Percentiles rank a stretch among this genome's conserved stretches.
Evolutionary conservation across 53 echinoderm and acorn worm genomes (phyloP).

Genomic region (Arbacia lixula): DNA sequence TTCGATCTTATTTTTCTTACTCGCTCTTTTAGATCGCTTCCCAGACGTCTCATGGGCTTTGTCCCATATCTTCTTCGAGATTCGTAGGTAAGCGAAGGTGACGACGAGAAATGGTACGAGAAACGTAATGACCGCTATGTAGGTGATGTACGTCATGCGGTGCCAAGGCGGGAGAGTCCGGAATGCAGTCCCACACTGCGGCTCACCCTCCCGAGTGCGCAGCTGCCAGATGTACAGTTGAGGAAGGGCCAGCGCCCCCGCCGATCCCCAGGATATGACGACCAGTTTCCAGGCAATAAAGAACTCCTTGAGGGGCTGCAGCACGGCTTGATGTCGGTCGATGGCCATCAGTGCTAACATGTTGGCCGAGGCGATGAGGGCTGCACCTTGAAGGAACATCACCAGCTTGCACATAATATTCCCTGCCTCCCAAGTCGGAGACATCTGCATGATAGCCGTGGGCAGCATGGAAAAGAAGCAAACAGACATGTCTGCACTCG

Average conservation of each 20-base stretch:
- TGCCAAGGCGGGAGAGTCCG: slow-evolving; percentile 34
- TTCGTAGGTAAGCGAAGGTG: slow-evolving; percentile 74
- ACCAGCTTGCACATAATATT: slow-evolving; percentile 81
- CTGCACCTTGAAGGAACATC: slow-evolving; percentile 82
- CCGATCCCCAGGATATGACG: slow-evolving; percentile 71
- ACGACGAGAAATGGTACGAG: slow-evolving; percentile 80
- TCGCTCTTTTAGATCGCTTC: slow-evolving; percentile 56
- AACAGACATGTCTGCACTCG: slow-evolving; percentile 91
- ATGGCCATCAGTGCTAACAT: slow-evolving; percentile 84
- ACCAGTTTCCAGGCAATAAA: slow-evolving; percentile 66
- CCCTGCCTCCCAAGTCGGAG: slow-evolving; percentile 70
- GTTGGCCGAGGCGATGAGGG: slow-evolving; percentile 88
- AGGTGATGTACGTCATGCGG: slow-evolving; percentile 71
- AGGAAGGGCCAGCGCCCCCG: slow-evolving; percentile 66
- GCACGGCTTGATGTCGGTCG: slow-evolving; percentile 93
- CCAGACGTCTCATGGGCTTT: slow-evolving; percentile 72
- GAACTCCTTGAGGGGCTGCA: slow-evolving; percentile 83
- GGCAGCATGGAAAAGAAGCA: slow-evolving; percentile 90
- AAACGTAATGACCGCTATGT: slow-evolving; percentile 80
- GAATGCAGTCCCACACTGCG: slow-evolving; percentile 60
- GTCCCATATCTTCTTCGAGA: slow-evolving; percentile 76
- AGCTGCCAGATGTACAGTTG: slow-evolving; percentile 80
- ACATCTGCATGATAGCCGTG: slow-evolving; percentile 66
- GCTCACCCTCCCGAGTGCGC: background rate
- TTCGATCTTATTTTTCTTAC: slow-evolving; percentile 75